Percentiles rank a stretch among this genome's conserved stretches.
phyloP scores from a whole-genome alignment of 2,797 vertebrate genomes.

The Gephyroberyx darwinii region DNA sequence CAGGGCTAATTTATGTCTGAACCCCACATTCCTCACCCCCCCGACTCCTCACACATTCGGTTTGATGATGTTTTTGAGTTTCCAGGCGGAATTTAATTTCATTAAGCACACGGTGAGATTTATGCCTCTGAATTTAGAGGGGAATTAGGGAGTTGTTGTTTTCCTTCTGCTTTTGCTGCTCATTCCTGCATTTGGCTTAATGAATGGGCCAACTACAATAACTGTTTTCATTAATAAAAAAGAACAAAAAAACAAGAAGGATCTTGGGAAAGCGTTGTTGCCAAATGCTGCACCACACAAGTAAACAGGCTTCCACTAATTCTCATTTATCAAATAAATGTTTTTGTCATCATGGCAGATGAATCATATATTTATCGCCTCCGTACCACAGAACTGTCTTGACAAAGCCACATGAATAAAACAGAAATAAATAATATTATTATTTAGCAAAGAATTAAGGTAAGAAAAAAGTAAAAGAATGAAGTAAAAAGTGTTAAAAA shows the following conservation, averaged over 20 bases:
- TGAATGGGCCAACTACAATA: conserved; percentile 14
- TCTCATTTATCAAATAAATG: neutral
- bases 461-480: neutral
- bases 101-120: conserved; percentile 64
- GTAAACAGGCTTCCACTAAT: neutral
- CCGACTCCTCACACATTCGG: conserved; percentile 35
- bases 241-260: no score
- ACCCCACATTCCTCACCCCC: conserved; percentile 65
- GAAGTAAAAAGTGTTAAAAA: neutral
- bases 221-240: conserved; percentile 1
- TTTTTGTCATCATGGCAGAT: neutral
- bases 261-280: no score
- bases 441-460: neutral
- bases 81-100: conserved; percentile 41
- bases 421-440: neutral
- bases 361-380: neutral
- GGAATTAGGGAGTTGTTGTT: conserved; percentile 24
- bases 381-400: neutral
- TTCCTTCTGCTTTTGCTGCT: conserved; percentile 38
- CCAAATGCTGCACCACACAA: neutral
- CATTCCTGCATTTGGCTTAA: conserved; percentile 19
- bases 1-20: conserved; percentile 71
- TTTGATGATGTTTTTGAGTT: conserved; percentile 49
- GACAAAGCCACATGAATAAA: neutral
- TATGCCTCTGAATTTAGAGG: conserved; percentile 34